Conservation (phyloP, 2,797 vertebrate species). For the Mastacembelus armatus region DNA sequence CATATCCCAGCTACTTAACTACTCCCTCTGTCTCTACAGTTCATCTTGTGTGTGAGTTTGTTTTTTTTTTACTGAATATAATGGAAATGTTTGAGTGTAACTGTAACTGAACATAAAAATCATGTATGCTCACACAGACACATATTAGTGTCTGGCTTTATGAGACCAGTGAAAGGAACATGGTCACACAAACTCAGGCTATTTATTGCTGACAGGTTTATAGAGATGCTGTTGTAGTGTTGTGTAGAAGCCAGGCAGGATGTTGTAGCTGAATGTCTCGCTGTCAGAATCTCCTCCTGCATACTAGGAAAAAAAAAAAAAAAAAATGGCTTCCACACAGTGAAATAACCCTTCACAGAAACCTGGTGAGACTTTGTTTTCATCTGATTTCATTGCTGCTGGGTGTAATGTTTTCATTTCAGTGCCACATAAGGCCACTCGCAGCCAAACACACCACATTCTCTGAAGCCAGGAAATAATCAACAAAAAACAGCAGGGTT, state of each 20-base stretch:
- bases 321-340: too few species aligned
- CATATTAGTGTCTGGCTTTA: too few species aligned
- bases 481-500: background rate
- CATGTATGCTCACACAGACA: too few species aligned
- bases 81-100: too few species aligned
- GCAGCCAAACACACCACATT: background rate
- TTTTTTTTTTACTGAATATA: too few species aligned
- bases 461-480: background rate
- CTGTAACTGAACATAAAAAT: too few species aligned
- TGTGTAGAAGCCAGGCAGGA: background rate
- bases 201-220: constrained; percentile 16
- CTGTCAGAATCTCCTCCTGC: background rate
- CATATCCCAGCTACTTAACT: too few species aligned
- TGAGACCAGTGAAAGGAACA: too few species aligned
- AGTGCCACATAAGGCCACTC: background rate
- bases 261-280: background rate
- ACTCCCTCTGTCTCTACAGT: too few species aligned
- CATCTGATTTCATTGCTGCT: background rate
- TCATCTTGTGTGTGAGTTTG: too few species aligned
- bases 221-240: background rate
- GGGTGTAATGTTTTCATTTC: constrained; percentile 5
- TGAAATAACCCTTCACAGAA: background rate
- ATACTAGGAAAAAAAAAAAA: background rate
- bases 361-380: background rate
- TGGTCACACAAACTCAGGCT: too few species aligned